Conservation (phyloP, 2,888 invertebrate species). For the Tenodera sinensis region DNA sequence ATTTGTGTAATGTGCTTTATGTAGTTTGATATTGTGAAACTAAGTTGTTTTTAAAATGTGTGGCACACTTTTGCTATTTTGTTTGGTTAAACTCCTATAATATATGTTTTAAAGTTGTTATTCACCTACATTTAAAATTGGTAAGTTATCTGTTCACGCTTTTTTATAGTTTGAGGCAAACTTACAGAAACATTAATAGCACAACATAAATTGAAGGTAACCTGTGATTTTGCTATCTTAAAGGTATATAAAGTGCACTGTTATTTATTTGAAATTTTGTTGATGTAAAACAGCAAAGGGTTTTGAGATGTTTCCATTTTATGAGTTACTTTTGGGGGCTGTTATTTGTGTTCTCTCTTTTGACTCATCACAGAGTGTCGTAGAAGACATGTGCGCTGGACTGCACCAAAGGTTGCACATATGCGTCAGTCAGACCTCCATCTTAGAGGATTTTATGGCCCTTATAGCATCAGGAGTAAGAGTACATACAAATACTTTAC, state of each 20-base stretch:
- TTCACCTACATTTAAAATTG: background rate
- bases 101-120: background rate
- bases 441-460: slow-evolving; percentile 36
- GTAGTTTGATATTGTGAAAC: background rate
- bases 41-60: background rate
- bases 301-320: background rate
- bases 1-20: background rate
- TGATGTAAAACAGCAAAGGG: background rate
- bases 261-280: background rate
- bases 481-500: background rate
- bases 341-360: slow-evolving; percentile 9
- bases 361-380: slow-evolving; percentile 38
- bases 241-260: background rate
- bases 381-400: slow-evolving; percentile 43
- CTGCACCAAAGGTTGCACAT: slow-evolving; percentile 47
- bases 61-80: background rate
- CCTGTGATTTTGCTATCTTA: background rate
- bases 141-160: background rate
- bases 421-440: slow-evolving; percentile 45
- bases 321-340: background rate
- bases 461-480: slow-evolving; percentile 29
- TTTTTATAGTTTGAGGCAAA: background rate
- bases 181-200: background rate
- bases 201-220: background rate
- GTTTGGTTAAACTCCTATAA: background rate